Conservation (phyloP, 2,113 vertebrate genomes). For the Paramormyrops kingsleyae region DNA sequence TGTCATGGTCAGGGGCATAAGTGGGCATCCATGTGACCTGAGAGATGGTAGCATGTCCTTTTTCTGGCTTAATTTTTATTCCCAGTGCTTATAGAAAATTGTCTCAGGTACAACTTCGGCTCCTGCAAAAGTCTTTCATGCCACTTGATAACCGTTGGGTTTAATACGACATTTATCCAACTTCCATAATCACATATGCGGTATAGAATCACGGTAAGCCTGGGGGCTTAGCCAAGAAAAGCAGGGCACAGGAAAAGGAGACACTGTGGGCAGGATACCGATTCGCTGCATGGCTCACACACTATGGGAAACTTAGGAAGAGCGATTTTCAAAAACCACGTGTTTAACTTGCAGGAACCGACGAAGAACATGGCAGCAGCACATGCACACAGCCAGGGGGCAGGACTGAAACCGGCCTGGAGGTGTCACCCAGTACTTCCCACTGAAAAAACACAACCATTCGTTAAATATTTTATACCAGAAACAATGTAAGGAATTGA, state of each 20-base stretch:
- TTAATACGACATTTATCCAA: not conserved
- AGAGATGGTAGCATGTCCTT: not conserved
- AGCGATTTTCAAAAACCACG: not conserved
- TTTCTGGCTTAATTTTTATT: not conserved
- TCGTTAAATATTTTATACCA: not conserved
- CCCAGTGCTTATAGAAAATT: not conserved
- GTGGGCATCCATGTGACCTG: not conserved
- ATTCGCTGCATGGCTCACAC: not conserved
- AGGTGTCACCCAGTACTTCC: not conserved
- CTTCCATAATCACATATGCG: not conserved
- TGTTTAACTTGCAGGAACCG: not conserved
- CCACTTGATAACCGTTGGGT: not conserved
- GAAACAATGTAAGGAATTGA: not conserved
- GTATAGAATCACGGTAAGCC: not conserved
- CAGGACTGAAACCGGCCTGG: not conserved
- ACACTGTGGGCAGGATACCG: not conserved
- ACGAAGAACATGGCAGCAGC: not conserved
- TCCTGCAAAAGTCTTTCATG: not conserved
- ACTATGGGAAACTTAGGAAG: not conserved
- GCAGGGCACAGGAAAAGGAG: not conserved
- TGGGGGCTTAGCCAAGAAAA: not conserved
- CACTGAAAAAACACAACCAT: not conserved
- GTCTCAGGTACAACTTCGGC: not conserved
- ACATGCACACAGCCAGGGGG: not conserved
- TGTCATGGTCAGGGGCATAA: not conserved